These are phyloP conservation scores for Ianthella basta DNA, from an alignment of 37 sponge, comb jelly and placozoan species.

Conservation along the genomic window DNA sequence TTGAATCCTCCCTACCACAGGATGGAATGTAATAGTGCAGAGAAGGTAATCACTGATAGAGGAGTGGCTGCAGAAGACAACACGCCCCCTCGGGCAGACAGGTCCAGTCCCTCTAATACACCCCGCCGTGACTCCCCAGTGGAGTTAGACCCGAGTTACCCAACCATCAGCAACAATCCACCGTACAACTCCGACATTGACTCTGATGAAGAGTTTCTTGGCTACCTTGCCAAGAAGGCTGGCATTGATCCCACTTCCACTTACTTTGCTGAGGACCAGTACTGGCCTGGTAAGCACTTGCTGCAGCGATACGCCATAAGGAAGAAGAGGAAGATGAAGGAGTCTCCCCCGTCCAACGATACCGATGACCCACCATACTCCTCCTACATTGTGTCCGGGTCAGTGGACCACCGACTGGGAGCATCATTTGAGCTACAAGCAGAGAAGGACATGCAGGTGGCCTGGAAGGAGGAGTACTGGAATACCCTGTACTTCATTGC, in stretches of 20 bases:
- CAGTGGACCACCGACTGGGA: constrained; percentile 43
- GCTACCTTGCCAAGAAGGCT: constrained; percentile 12
- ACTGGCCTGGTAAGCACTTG: neutral
- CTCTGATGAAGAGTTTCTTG: neutral
- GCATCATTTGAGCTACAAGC: constrained; percentile 14
- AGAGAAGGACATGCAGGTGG: constrained; percentile 60
- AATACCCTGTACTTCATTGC: neutral
- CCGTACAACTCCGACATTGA: neutral
- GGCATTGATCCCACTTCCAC: neutral
- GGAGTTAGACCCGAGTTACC: too few species aligned
- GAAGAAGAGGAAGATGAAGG: neutral
- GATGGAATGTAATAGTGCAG: too few species aligned
- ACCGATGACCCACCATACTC: constrained; percentile 37
- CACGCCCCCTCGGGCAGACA: too few species aligned
- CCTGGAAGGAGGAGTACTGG: constrained; percentile 23
- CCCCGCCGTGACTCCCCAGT: too few species aligned
- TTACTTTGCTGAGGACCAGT: neutral
- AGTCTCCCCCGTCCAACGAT: neutral
- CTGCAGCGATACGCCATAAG: neutral
- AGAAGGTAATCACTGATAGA: too few species aligned
- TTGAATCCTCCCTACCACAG: too few species aligned
- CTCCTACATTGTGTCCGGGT: constrained; percentile 55
- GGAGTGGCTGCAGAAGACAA: too few species aligned
- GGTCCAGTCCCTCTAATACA: too few species aligned
- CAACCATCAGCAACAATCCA: too few species aligned